Conservation (phyloP, 1,140 invertebrate genomes). For the Meloidogyne chitwoodi region DNA sequence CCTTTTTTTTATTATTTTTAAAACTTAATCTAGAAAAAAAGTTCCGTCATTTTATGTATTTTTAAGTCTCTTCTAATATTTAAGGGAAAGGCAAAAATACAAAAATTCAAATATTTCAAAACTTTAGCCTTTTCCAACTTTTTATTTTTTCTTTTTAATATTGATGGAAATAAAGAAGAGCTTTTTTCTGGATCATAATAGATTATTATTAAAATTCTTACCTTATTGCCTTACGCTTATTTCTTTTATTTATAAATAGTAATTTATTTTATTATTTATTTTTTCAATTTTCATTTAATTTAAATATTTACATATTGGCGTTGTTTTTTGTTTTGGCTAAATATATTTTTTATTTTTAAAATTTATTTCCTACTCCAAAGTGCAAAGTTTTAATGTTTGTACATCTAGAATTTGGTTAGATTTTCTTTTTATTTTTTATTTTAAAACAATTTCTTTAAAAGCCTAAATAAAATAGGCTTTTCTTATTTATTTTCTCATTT, state of each 20-base stretch:
- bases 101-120: not conserved
- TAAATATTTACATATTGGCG: too few relatives aligned
- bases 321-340: not conserved
- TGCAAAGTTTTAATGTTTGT: too few relatives aligned
- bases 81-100: not conserved
- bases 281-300: not conserved
- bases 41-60: not conserved
- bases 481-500: too few relatives aligned
- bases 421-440: not conserved
- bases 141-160: too few relatives aligned
- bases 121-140: too few relatives aligned
- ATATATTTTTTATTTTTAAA: too few relatives aligned
- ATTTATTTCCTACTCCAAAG: too few relatives aligned
- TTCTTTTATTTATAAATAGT: not conserved
- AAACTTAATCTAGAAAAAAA: not conserved
- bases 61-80: not conserved
- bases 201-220: not conserved
- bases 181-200: not conserved
- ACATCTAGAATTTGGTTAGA: too few relatives aligned
- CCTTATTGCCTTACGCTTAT: not conserved
- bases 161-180: too few relatives aligned
- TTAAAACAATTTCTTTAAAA: too few relatives aligned
- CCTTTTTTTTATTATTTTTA: not conserved
- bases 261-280: not conserved
- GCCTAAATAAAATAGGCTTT: too few relatives aligned